Percentiles rank a stretch among this genome's conserved stretches.
Evolutionary conservation across 2,888 invertebrate genomes (phyloP).

Genomic region (Troides oblongomaculatus): DNA sequence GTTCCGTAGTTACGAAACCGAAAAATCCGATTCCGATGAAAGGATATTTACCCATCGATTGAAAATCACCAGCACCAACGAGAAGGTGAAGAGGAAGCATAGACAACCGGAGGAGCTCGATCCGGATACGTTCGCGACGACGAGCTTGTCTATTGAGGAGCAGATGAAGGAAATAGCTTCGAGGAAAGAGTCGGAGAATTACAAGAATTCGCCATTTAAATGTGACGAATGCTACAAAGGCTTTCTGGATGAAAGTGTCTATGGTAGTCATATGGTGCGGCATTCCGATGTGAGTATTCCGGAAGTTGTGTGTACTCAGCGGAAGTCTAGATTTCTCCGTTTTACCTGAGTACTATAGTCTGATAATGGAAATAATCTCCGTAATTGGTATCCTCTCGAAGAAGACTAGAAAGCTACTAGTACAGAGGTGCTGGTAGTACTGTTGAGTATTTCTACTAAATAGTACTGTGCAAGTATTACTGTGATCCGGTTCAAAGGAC

Average conservation of each 20-base stretch:
- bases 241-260: constrained; percentile 22
- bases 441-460: too few species aligned
- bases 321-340: too few species aligned
- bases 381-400: too few species aligned
- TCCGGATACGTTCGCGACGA: constrained; percentile 1
- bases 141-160: constrained; percentile 16
- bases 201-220: constrained; percentile 22
- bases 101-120: neutral
- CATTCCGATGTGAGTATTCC: constrained; percentile 28
- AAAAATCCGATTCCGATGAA: neutral
- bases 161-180: constrained; percentile 23
- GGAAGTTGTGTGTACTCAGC: too few species aligned
- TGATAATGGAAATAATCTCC: too few species aligned
- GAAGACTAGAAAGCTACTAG: too few species aligned
- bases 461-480: too few species aligned
- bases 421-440: too few species aligned
- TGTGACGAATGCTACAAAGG: constrained; percentile 30
- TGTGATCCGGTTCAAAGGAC: too few species aligned
- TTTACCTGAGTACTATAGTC: too few species aligned
- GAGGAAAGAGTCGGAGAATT: constrained; percentile 26
- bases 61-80: neutral
- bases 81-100: neutral
- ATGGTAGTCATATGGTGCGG: constrained; percentile 20
- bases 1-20: neutral
- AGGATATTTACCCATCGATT: neutral